phyloP scores from a whole-genome alignment of 1,140 invertebrate species.

The Bombus sylvicola region DNA sequence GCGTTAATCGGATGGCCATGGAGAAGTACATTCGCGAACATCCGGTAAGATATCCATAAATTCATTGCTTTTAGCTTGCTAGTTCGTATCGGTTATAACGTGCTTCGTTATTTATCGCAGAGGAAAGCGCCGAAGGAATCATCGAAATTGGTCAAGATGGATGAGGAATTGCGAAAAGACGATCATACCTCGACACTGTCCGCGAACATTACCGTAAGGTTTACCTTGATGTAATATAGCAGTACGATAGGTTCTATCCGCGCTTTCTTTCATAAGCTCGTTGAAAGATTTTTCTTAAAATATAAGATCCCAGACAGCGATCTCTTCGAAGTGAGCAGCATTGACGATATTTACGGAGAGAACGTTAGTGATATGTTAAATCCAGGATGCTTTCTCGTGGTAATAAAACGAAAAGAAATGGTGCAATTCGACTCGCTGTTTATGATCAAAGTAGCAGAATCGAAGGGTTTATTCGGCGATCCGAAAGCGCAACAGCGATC shows the following conservation, averaged over 20 bases:
- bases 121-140: not conserved
- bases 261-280: not conserved
- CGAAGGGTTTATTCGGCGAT: slow-evolving; percentile 88
- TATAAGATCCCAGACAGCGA: slow-evolving; percentile 87
- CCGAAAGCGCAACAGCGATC: slow-evolving; percentile 66
- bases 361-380: slow-evolving; percentile 74
- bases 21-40: slow-evolving; percentile 78
- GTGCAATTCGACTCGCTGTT: slow-evolving; percentile 90
- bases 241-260: not conserved
- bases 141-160: not conserved
- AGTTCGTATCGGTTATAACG: not conserved
- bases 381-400: slow-evolving; percentile 87
- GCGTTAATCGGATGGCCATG: slow-evolving; percentile 78
- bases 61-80: not conserved
- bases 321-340: slow-evolving; percentile 85
- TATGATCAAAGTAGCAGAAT: slow-evolving; percentile 91
- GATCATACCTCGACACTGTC: not conserved
- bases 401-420: slow-evolving; percentile 89
- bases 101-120: not conserved
- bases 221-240: not conserved
- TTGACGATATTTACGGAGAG: slow-evolving; percentile 71
- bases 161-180: not conserved
- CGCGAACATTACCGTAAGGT: slow-evolving; percentile 42
- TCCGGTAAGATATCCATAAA: slow-evolving; percentile 50
- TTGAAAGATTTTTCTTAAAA: not conserved